Conservation (phyloP, 2,113 vertebrate species). For the Boulengerochromis microlepis region DNA sequence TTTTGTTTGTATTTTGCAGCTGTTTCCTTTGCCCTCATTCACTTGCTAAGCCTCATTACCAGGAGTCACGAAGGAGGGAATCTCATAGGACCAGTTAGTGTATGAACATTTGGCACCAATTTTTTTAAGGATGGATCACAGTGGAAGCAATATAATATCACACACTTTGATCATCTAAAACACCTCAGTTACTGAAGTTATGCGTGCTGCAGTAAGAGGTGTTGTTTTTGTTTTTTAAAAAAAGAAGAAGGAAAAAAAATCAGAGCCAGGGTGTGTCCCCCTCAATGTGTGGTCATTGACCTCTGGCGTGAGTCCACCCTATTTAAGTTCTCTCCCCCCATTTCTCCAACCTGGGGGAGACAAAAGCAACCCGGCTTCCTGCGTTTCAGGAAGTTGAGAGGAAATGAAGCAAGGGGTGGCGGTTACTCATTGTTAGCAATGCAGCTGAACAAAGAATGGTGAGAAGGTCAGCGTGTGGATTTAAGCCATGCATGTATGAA, state of each 20-base stretch:
- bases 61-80: not conserved
- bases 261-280: not conserved
- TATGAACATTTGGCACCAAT: not conserved
- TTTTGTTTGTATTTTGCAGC: not conserved
- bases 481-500: not conserved
- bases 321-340: not conserved
- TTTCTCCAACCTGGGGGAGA: slow-evolving; percentile 12
- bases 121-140: not conserved
- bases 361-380: slow-evolving; percentile 34
- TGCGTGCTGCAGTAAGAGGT: fast-evolving
- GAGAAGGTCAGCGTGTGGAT: slow-evolving; percentile 7
- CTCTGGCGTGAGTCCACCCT: not conserved
- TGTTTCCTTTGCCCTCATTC: not conserved
- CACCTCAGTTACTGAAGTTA: not conserved
- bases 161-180: not conserved
- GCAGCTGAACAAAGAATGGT: slow-evolving; percentile 20
- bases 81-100: not conserved
- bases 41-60: not conserved
- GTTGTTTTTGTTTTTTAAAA: fast-evolving
- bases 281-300: not conserved
- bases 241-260: not conserved
- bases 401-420: slow-evolving; percentile 32
- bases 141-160: not conserved
- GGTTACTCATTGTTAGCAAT: slow-evolving; percentile 40
- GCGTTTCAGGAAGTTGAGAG: slow-evolving; percentile 41